A percentile compares a stretch with the other conserved stretches of the same genome.
phyloP scores from a whole-genome alignment of 2,888 invertebrate genomes.

The Drymonia ruficornis region DNA sequence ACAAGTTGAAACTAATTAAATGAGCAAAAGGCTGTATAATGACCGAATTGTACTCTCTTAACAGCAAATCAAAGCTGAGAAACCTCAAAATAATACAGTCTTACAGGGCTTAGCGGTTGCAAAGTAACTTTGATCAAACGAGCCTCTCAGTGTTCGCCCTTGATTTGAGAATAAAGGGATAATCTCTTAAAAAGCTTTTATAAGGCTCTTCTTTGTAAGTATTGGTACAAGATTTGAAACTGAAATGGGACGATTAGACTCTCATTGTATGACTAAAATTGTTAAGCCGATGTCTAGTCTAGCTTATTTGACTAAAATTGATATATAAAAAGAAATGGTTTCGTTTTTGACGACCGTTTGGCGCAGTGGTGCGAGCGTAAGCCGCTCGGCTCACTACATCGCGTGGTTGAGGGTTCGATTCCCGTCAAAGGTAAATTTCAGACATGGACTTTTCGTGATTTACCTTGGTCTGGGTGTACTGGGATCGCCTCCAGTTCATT shows the following conservation, averaged over 20 bases:
- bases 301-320: neutral
- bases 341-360: too few species aligned
- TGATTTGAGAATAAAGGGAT: slow-evolving; percentile 2
- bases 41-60: neutral
- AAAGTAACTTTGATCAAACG: slow-evolving; percentile 1
- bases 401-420: too few species aligned
- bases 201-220: slow-evolving; percentile 5
- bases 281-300: neutral
- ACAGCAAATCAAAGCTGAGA: neutral
- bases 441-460: too few species aligned
- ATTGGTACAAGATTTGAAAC: slow-evolving; percentile 1
- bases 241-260: slow-evolving; percentile 3
- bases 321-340: neutral
- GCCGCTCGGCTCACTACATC: too few species aligned
- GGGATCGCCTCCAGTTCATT: too few species aligned
- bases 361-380: too few species aligned
- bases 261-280: neutral
- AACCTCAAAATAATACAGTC: too few species aligned
- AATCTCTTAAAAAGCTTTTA: slow-evolving; percentile 6
- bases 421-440: too few species aligned
- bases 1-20: too few species aligned
- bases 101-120: neutral
- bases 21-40: too few species aligned
- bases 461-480: too few species aligned
- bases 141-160: neutral